These are phyloP conservation scores for Sebastes goodei DNA, from an alignment of 2,797 vertebrate genomes.

Conservation along the genomic window DNA sequence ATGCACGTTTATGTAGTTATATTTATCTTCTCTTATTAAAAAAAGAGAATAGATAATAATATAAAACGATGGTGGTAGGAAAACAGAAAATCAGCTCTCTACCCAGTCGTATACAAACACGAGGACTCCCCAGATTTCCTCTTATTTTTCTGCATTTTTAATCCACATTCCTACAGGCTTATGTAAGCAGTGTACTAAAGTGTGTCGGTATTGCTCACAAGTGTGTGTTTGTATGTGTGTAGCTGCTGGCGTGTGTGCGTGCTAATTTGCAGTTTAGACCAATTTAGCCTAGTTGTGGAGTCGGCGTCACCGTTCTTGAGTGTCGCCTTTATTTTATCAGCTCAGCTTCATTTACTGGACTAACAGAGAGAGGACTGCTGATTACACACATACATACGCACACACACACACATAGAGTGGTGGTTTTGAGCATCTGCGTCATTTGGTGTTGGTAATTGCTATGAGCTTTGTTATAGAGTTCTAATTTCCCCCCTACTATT, in stretches of 20 bases:
- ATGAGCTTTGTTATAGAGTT: constrained; percentile 49
- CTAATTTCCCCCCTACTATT: constrained; percentile 53
- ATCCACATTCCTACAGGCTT: constrained; percentile 60
- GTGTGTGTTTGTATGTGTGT: not conserved
- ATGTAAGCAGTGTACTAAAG: constrained; percentile 48
- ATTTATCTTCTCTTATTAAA: not conserved
- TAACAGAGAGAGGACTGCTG: constrained; percentile 37
- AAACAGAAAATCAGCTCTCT: not conserved
- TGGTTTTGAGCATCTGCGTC: constrained; percentile 69
- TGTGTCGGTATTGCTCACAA: constrained; percentile 27
- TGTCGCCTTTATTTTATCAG: constrained; percentile 47
- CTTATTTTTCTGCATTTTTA: constrained; percentile 46
- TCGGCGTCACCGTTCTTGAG: constrained; percentile 28
- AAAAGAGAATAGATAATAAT: not conserved
- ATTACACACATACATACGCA: constrained; percentile 45
- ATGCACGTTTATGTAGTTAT: not conserved
- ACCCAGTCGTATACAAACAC: not conserved
- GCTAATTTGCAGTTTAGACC: constrained; percentile 22
- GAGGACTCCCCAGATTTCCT: constrained; percentile 8
- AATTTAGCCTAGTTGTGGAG: constrained; percentile 30
- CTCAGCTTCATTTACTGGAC: constrained; percentile 54
- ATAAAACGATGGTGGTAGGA: not conserved
- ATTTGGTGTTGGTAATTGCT: constrained; percentile 71
- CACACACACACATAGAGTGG: not conserved
- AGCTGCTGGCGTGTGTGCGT: not conserved